These are phyloP conservation scores for Timandra comae DNA, from an alignment of 2,888 invertebrate species.

Conservation along the genomic window DNA sequence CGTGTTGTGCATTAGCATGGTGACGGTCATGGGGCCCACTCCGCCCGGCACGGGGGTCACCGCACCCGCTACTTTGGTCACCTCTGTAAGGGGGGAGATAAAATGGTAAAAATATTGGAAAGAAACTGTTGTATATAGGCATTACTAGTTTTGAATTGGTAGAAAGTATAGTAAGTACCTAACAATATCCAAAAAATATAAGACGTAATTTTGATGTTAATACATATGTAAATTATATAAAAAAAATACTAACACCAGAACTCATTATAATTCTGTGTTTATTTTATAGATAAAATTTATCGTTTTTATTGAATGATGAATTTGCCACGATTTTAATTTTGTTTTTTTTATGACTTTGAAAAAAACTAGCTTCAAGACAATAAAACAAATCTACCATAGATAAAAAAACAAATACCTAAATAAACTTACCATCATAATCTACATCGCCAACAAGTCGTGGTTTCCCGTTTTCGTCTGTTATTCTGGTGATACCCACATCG, in stretches of 20 bases:
- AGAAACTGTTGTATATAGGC: not conserved
- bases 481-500: slow-evolving; percentile 90
- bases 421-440: slow-evolving; percentile 84
- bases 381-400: not conserved
- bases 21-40: slow-evolving; percentile 95
- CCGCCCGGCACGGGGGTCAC: slow-evolving; percentile 95
- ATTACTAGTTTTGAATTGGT: no score
- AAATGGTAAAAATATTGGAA: slow-evolving; percentile 15
- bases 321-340: no score
- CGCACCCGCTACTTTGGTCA: slow-evolving; percentile 86
- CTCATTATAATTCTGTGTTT: no score
- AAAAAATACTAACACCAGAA: no score
- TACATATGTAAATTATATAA: no score
- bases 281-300: no score
- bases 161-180: no score
- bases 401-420: slow-evolving; percentile 2
- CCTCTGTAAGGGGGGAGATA: slow-evolving; percentile 71
- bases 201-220: no score
- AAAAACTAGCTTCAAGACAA: no score
- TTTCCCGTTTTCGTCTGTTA: slow-evolving; percentile 81
- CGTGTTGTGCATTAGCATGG: slow-evolving; percentile 95
- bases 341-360: no score
- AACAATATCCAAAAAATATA: no score
- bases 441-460: slow-evolving; percentile 91
- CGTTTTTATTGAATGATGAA: no score